phyloP scores from a whole-genome alignment of 2,888 invertebrate genomes.

The Ganaspis brasiliensis region DNA sequence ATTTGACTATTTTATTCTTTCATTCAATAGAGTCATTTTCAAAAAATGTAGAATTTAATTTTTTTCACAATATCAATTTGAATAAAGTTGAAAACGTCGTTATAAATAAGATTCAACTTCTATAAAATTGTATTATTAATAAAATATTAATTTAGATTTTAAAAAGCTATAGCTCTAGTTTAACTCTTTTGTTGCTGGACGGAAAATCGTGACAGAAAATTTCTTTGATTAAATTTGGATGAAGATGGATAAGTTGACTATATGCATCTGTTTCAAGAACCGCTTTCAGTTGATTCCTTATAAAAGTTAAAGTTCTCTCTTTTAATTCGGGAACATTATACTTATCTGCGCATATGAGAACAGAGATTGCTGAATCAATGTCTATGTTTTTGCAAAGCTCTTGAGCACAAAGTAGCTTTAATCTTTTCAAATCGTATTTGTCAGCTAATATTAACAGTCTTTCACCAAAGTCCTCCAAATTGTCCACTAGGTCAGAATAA shows the following conservation, averaged over 20 bases:
- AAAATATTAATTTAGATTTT: too few relatives aligned
- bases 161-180: not conserved
- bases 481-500: constrained; percentile 42
- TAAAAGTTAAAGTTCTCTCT: not conserved
- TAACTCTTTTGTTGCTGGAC: not conserved
- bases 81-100: too few relatives aligned
- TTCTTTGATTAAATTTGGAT: constrained; percentile 13
- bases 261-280: not conserved
- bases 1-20: too few relatives aligned
- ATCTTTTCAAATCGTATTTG: constrained; percentile 16
- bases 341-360: not conserved
- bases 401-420: constrained; percentile 21
- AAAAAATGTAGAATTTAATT: too few relatives aligned
- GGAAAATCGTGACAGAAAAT: not conserved
- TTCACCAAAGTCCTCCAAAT: constrained; percentile 9
- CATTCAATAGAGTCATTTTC: too few relatives aligned
- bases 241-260: not conserved
- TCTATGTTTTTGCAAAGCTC: not conserved
- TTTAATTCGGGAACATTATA: constrained; percentile 1
- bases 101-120: too few relatives aligned
- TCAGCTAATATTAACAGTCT: constrained; percentile 7
- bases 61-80: too few relatives aligned
- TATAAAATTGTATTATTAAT: too few relatives aligned
- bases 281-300: not conserved
- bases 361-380: not conserved